phyloP scores from a whole-genome alignment of 2,888 invertebrate species.

The Mallateleia sp. region DNA sequence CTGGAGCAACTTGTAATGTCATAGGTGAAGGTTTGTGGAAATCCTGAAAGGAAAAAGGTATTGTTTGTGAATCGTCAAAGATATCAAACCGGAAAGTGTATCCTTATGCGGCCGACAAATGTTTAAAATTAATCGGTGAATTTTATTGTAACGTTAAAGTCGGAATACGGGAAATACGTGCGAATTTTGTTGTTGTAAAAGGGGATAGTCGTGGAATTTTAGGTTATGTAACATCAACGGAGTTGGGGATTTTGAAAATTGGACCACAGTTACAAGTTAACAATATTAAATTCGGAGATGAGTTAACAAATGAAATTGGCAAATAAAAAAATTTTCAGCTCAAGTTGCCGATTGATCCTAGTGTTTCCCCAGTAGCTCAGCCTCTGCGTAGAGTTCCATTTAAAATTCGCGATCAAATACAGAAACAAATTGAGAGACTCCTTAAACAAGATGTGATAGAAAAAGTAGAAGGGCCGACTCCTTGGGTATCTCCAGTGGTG shows the following conservation, averaged over 20 bases:
- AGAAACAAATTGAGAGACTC: slow-evolving; percentile 78
- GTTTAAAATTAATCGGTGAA: slow-evolving; percentile 75
- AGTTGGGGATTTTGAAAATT: slow-evolving; percentile 76
- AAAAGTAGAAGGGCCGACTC: slow-evolving; percentile 63
- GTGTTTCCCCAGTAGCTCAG: slow-evolving; percentile 63
- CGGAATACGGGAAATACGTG: slow-evolving; percentile 16
- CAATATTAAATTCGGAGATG: not conserved
- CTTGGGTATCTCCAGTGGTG: slow-evolving; percentile 83
- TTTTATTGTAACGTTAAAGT: slow-evolving; percentile 75
- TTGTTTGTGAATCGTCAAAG: slow-evolving; percentile 52
- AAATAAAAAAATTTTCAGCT: slow-evolving; percentile 83
- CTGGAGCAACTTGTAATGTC: slow-evolving; percentile 74
- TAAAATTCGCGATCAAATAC: slow-evolving; percentile 71
- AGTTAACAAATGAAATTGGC: slow-evolving; percentile 70
- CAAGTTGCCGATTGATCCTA: slow-evolving; percentile 80
- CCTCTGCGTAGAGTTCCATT: slow-evolving; percentile 59
- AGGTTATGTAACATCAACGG: slow-evolving; percentile 75
- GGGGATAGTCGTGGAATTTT: slow-evolving; percentile 56
- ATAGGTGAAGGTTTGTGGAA: slow-evolving; percentile 73
- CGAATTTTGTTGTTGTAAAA: slow-evolving; percentile 72
- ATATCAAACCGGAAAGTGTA: slow-evolving; percentile 69
- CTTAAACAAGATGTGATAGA: slow-evolving; percentile 28
- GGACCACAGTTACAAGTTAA: slow-evolving; percentile 59
- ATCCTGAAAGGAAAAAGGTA: slow-evolving; percentile 53
- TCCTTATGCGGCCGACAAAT: slow-evolving; percentile 73